Evolutionary conservation across 1,140 invertebrate genomes (phyloP).

Genomic region (Antheraea mylitta): DNA sequence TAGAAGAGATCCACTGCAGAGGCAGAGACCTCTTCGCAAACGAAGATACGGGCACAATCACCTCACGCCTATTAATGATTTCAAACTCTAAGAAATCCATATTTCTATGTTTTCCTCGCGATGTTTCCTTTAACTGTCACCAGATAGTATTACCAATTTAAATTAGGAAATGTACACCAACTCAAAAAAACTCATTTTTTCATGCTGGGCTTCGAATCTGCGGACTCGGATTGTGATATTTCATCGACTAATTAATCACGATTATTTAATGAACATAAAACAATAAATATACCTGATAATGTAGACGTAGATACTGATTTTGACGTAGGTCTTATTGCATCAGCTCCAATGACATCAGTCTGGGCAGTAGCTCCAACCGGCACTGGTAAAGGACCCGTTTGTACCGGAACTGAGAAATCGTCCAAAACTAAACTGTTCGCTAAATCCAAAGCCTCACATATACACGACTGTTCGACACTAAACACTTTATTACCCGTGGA

Average conservation of each 20-base stretch:
- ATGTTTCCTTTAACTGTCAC: no score
- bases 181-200: no score
- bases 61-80: no score
- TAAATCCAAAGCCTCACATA: slow-evolving; percentile 22
- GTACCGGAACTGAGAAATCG: neutral
- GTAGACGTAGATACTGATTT: slow-evolving; percentile 19
- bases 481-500: slow-evolving; percentile 3
- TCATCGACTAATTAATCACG: neutral
- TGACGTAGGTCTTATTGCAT: slow-evolving; percentile 26
- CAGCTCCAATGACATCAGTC: slow-evolving; percentile 17
- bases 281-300: neutral
- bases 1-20: no score
- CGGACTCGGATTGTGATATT: no score
- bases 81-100: no score
- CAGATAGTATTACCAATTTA: no score
- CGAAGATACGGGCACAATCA: no score
- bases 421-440: neutral
- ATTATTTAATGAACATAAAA: neutral
- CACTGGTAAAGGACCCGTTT: slow-evolving; percentile 54
- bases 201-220: no score
- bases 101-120: no score
- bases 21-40: no score
- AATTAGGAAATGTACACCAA: no score
- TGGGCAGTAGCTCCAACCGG: slow-evolving; percentile 45
- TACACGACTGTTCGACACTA: slow-evolving; percentile 19